These are phyloP conservation scores for Linepithema humile DNA, from an alignment of 1,140 invertebrate species.

Conservation along the genomic window DNA sequence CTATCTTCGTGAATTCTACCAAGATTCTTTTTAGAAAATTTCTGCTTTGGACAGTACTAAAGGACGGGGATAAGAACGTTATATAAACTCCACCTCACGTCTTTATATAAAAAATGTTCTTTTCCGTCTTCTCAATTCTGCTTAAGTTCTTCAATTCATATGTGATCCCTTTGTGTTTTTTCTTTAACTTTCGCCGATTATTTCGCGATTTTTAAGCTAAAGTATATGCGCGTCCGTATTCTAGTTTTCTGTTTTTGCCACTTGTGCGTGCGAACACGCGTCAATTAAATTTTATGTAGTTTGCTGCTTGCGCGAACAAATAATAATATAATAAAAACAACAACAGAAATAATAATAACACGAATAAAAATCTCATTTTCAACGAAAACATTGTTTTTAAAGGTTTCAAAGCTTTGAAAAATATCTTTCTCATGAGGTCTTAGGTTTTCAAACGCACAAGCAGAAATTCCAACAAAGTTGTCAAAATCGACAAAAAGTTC, in stretches of 20 bases:
- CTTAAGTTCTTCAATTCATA: not conserved
- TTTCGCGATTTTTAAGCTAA: not conserved
- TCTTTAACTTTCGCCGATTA: not conserved
- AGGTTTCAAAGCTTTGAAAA: no score
- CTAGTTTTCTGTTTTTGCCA: not conserved
- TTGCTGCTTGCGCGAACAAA: no score
- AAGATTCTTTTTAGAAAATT: conserved; percentile 59
- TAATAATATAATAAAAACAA: no score
- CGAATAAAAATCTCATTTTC: no score
- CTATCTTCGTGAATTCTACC: conserved; percentile 59
- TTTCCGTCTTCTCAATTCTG: conserved; percentile 9
- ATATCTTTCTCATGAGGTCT: no score
- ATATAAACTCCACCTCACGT: conserved; percentile 44
- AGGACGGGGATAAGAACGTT: conserved; percentile 24
- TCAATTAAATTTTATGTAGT: not conserved
- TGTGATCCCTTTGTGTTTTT: not conserved
- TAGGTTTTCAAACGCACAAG: not conserved
- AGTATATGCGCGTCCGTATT: not conserved
- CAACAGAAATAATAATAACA: no score
- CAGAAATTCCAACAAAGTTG: not conserved
- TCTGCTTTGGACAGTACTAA: conserved; percentile 9
- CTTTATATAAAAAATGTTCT: conserved; percentile 16
- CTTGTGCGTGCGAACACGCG: not conserved
- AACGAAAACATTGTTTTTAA: no score
- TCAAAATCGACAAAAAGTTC: not conserved